These are phyloP conservation scores for Stegastes partitus DNA, from an alignment of 2,113 vertebrate species.

Conservation along the genomic window DNA sequence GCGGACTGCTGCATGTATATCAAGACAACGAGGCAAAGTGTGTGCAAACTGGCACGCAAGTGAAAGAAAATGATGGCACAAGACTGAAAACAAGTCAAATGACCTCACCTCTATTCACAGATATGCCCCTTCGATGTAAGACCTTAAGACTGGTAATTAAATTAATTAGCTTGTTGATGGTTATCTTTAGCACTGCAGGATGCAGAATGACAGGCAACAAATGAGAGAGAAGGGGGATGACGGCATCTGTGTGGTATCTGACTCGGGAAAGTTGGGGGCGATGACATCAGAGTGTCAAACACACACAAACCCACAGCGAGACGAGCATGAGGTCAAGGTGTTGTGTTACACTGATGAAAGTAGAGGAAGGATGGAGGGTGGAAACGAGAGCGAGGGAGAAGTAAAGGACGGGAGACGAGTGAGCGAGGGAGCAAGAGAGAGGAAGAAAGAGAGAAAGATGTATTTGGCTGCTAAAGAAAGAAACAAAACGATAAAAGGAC, in stretches of 20 bases:
- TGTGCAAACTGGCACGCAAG: constrained; percentile 5
- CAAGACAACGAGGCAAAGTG: background rate
- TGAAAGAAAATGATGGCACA: background rate
- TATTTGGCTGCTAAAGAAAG: constrained; percentile 12
- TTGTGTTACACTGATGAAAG: constrained; percentile 35
- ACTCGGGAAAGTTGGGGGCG: background rate
- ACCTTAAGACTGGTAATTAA: constrained; percentile 29
- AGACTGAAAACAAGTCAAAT: background rate
- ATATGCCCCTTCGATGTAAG: background rate
- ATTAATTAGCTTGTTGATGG: constrained; percentile 13
- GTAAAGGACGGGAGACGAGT: background rate
- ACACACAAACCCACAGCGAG: constrained; percentile 1
- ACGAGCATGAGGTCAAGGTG: constrained; percentile 19
- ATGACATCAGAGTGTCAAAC: constrained; percentile 51
- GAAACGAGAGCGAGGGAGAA: background rate
- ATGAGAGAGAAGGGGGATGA: constrained; percentile 22
- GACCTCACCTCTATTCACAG: constrained; percentile 47
- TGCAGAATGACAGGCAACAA: constrained; percentile 2
- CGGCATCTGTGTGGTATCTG: constrained; percentile 39
- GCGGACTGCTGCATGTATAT: background rate
- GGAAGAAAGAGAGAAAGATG: constrained; percentile 5
- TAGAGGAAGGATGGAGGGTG: background rate
- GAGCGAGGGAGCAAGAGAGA: background rate
- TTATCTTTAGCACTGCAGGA: constrained; percentile 34
- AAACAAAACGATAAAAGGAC: constrained; percentile 3